Evolutionary conservation across 2,888 invertebrate genomes (phyloP).

Genomic region (Epinotia demarniana): DNA sequence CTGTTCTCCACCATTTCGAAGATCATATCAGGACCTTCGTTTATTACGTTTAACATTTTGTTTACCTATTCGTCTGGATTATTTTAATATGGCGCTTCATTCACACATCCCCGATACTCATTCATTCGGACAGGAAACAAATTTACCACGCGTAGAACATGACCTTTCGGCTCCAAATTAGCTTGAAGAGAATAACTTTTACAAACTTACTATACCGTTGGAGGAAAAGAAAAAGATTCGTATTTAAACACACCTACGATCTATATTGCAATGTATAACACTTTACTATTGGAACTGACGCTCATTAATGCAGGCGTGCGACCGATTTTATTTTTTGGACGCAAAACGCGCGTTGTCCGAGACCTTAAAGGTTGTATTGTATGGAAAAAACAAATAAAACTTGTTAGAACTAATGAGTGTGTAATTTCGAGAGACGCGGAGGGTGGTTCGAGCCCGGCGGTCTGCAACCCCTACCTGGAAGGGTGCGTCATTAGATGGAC

Average conservation of each 20-base stretch:
- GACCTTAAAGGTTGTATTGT: constrained; percentile 55
- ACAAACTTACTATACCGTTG: constrained; percentile 12
- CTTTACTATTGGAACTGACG: not conserved
- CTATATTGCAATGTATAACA: not conserved
- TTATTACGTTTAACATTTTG: constrained; percentile 43
- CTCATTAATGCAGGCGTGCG: constrained; percentile 41
- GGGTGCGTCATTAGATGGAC: constrained; percentile 63
- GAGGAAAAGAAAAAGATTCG: not conserved
- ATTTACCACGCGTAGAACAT: constrained; percentile 55
- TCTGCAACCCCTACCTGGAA: constrained; percentile 71
- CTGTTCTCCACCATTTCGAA: not conserved
- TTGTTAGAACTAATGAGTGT: constrained; percentile 78
- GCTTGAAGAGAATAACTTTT: constrained; percentile 43
- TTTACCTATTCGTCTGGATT: constrained; percentile 42
- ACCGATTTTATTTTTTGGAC: constrained; percentile 51
- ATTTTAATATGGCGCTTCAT: constrained; percentile 45
- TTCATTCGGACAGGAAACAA: constrained; percentile 54
- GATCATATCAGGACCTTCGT: constrained; percentile 22
- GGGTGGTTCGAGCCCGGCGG: constrained; percentile 79
- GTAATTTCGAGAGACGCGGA: constrained; percentile 76
- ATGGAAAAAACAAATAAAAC: constrained; percentile 71
- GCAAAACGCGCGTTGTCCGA: constrained; percentile 51
- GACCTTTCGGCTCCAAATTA: constrained; percentile 53
- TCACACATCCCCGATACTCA: constrained; percentile 46
- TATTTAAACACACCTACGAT: constrained; percentile 20